Evolutionary conservation across 2,888 invertebrate genomes (phyloP), one percentile per base, ranked within the genome.

Genomic region (Ectemnius lituratus): DNA sequence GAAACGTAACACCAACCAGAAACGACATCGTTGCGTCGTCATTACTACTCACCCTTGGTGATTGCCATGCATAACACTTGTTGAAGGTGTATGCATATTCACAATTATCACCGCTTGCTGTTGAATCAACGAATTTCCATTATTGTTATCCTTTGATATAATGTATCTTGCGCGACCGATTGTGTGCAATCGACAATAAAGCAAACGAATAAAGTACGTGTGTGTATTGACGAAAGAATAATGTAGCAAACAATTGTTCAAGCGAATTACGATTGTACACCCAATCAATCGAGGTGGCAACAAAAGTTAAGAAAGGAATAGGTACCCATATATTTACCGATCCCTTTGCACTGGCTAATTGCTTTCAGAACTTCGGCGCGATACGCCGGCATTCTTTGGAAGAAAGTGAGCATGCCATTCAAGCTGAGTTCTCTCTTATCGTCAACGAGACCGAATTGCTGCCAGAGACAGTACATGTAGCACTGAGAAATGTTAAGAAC

Each of bases 391-490:
- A 89, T 89, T 86, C 89, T 83, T 72, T 89, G 89, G 79, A 89
- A 89, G 61, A 89, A 89, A 3, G 88, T 86, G 46, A 89, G 79
- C 89, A 89, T 89, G 28, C 88, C 89, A 57, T 85, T 87, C 57
- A 89, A 78, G 64, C 86, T 88, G 3, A 90, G 76, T 57, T 88
- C 88, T 49, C 88, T 85, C 56, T 90, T 89, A 46, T 89, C 88
- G 62, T 90, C 90, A 56, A 90, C 87, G 59, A 90, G 81, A 18
- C 90, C 90, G 67, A 90, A 89, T 85, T 90, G 88, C 70, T 88
- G 87, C 88, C 90, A 90, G 0, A 90, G 85, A 66, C 90, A 91
- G 78, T 90, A 90, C 89, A 91, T 89, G 83, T 91, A 91, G 73
- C 90, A 91, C 90, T 91, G 80, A 16, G 16, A 11, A 52, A 52